Conservation (phyloP, 2,888 invertebrate genomes). For the Onthophagus sagittarius region DNA sequence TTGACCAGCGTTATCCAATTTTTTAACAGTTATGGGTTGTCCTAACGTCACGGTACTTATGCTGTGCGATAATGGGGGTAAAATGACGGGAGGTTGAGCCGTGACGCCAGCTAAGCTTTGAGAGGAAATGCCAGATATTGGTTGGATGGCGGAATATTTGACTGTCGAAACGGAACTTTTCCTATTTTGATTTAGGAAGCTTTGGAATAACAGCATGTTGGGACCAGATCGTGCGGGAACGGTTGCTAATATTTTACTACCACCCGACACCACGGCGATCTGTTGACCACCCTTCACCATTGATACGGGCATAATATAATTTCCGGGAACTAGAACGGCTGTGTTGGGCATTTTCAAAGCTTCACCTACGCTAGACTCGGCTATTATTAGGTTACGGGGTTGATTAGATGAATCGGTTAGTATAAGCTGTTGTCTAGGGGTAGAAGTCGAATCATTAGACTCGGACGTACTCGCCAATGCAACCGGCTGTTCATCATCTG, state of each 20-base stretch:
- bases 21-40: conserved; percentile 46
- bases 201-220: conserved; percentile 63
- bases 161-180: conserved; percentile 57
- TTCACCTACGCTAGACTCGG: conserved; percentile 58
- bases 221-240: conserved; percentile 54
- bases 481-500: conserved; percentile 57
- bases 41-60: conserved; percentile 44
- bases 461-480: conserved; percentile 50
- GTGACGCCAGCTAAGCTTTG: conserved; percentile 46
- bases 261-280: conserved; percentile 68
- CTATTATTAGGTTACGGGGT: conserved; percentile 58
- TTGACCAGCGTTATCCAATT: conserved; percentile 42
- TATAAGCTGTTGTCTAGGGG: conserved; percentile 40
- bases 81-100: conserved; percentile 47
- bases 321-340: conserved; percentile 68
- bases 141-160: conserved; percentile 50
- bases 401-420: conserved; percentile 43
- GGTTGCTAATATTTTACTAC: conserved; percentile 57
- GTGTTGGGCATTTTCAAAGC: conserved; percentile 62
- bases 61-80: conserved; percentile 45
- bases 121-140: conserved; percentile 46
- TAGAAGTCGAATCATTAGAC: conserved; percentile 41
- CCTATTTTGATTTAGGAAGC: conserved; percentile 63
- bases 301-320: conserved; percentile 68
- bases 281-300: conserved; percentile 70